These are phyloP conservation scores for Carassius gibelio DNA, from an alignment of 2,113 vertebrate species.

Conservation along the genomic window DNA sequence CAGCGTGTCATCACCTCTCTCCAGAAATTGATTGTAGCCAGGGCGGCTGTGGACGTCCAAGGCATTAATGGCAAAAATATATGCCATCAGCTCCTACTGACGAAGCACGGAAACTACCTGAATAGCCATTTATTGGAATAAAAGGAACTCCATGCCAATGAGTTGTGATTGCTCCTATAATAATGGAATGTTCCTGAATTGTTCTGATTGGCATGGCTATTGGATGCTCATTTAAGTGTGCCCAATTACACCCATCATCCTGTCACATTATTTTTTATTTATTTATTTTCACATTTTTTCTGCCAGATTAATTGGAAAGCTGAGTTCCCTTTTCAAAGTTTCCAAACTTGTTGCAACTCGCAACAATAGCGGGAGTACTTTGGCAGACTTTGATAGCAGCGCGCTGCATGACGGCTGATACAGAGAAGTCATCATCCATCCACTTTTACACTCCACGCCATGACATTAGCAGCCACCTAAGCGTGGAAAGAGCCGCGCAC, in stretches of 20 bases:
- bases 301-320: constrained; percentile 40
- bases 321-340: constrained; percentile 25
- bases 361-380: constrained; percentile 8
- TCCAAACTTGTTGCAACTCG: constrained; percentile 9
- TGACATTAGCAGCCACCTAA: constrained; percentile 33
- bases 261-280: constrained; percentile 24
- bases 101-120: constrained; percentile 43
- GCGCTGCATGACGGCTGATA: background rate
- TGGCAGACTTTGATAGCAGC: constrained; percentile 14
- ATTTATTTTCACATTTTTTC: constrained; percentile 13
- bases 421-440: constrained; percentile 23
- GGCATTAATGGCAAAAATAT: constrained; percentile 43
- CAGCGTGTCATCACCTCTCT: constrained; percentile 49
- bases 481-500: background rate
- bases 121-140: constrained; percentile 51
- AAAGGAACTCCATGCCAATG: constrained; percentile 44
- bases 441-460: constrained; percentile 18
- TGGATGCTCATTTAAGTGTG: constrained; percentile 46
- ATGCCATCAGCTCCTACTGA: constrained; percentile 15
- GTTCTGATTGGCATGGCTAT: constrained; percentile 51
- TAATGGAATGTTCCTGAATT: constrained; percentile 44
- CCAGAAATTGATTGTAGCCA: constrained; percentile 46
- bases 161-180: constrained; percentile 47
- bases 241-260: constrained; percentile 47
- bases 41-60: constrained; percentile 13